Conservation (phyloP, 2,113 vertebrate species). For the Psephotus haematonotus region DNA sequence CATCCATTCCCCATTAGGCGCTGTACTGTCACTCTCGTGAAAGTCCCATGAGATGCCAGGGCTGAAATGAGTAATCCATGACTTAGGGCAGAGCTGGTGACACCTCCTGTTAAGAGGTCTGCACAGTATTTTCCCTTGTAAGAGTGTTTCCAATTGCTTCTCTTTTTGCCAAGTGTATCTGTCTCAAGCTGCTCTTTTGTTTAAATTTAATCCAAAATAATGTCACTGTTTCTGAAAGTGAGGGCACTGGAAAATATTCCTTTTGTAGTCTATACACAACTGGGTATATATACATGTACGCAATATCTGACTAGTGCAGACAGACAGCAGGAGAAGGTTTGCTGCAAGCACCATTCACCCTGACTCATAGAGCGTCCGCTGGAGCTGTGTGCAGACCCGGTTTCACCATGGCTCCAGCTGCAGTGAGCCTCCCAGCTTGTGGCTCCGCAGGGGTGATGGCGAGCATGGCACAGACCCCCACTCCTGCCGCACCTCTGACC, state of each 20-base stretch:
- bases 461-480: rapidly evolving
- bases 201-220: neutral
- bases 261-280: neutral
- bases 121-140: neutral
- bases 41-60: neutral
- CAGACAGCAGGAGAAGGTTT: neutral
- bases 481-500: neutral
- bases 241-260: neutral
- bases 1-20: neutral
- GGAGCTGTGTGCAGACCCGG: neutral
- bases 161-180: neutral
- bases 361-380: neutral
- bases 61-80: neutral
- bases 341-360: neutral
- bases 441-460: rapidly evolving
- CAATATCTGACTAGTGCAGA: neutral
- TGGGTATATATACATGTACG: neutral
- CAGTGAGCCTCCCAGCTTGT: neutral
- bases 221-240: neutral
- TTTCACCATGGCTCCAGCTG: neutral
- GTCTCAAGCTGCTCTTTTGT: neutral
- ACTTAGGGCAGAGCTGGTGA: neutral
- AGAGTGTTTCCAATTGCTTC: neutral
- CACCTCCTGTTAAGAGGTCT: neutral
- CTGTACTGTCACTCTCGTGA: neutral